These are phyloP conservation scores for Odontamblyopus rebecca DNA, from an alignment of 2,797 vertebrate species.

Conservation along the genomic window DNA sequence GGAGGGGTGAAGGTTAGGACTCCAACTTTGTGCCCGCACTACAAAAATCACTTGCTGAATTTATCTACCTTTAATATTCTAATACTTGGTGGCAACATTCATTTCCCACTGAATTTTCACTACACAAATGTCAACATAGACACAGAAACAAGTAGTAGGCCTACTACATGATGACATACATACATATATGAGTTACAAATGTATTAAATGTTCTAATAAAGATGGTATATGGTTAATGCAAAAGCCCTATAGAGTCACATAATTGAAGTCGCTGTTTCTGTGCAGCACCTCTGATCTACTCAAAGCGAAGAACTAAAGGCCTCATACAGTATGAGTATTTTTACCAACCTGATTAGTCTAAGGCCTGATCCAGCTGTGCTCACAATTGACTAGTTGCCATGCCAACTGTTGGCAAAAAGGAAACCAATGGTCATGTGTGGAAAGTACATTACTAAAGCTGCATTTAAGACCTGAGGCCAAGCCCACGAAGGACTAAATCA, in stretches of 20 bases:
- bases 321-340: neutral
- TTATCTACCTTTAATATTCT: neutral
- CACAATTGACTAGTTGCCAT: conserved; percentile 24
- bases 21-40: conserved; percentile 40
- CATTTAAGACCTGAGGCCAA: neutral
- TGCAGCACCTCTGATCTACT: neutral
- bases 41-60: conserved; percentile 39
- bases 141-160: neutral
- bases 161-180: neutral
- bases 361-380: conserved; percentile 20
- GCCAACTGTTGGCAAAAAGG: conserved; percentile 16
- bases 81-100: neutral
- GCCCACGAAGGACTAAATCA: neutral
- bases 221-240: neutral
- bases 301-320: neutral
- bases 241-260: too few species aligned
- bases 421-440: conserved; percentile 3
- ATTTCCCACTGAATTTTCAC: neutral
- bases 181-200: neutral
- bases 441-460: neutral
- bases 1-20: conserved; percentile 67
- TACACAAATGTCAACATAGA: neutral
- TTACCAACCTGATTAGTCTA: conserved; percentile 15
- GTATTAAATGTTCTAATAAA: neutral
- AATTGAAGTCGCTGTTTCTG: neutral